Percentiles rank a stretch among this genome's conserved stretches.
phyloP scores from a whole-genome alignment of 2,113 vertebrate species.

The Chaetorhynchus papuensis region DNA sequence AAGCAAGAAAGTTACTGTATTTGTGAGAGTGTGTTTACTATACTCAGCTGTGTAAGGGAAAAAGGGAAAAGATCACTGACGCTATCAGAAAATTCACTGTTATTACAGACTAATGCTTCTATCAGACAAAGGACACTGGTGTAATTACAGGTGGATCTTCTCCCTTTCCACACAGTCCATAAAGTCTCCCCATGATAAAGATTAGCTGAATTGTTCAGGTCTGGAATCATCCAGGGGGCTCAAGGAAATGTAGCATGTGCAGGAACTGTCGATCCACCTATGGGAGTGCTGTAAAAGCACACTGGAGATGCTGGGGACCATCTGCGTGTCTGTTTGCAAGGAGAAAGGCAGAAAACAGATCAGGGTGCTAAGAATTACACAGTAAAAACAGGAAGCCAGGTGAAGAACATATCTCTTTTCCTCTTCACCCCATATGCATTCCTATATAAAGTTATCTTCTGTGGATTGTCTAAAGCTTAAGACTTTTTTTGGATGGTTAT shows the following conservation, averaged over 20 bases:
- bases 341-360: neutral
- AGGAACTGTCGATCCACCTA: neutral
- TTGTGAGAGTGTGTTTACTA: conserved; percentile 50
- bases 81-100: conserved; percentile 33
- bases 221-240: neutral
- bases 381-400: neutral
- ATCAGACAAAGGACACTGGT: neutral
- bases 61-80: conserved; percentile 15
- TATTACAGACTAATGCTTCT: conserved; percentile 24
- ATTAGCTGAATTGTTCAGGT: neutral
- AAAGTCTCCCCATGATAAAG: neutral
- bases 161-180: neutral
- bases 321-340: neutral
- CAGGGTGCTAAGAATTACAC: neutral
- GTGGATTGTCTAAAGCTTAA: neutral
- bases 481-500: neutral
- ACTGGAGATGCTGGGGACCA: neutral
- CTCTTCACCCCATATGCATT: neutral
- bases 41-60: neutral
- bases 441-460: neutral
- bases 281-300: neutral
- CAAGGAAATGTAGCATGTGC: neutral
- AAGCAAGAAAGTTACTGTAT: neutral
- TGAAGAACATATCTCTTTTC: neutral
- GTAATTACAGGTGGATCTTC: neutral